Conservation (phyloP, 2,888 invertebrate species). For the Uloborus plumipes region DNA sequence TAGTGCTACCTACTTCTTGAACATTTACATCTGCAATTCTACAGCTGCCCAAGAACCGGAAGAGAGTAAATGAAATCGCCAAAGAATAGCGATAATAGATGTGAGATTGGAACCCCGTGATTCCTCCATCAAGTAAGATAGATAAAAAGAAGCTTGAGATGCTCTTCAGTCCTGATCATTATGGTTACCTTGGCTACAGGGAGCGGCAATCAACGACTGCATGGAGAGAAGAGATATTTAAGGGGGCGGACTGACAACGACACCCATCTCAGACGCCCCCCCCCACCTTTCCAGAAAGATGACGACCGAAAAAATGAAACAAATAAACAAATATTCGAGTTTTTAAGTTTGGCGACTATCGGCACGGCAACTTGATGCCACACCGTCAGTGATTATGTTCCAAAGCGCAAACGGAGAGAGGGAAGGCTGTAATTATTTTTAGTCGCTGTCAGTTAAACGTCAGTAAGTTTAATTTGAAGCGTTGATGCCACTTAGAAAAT, state of each 20-base stretch:
- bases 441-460: constrained; percentile 58
- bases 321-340: constrained; percentile 43
- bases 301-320: constrained; percentile 30
- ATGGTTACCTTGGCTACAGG: constrained; percentile 63
- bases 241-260: constrained; percentile 38
- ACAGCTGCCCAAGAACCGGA: constrained; percentile 9
- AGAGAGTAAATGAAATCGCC: background rate
- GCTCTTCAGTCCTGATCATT: constrained; percentile 61
- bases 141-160: constrained; percentile 50
- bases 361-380: constrained; percentile 54
- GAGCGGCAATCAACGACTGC: constrained; percentile 52
- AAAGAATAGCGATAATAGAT: background rate
- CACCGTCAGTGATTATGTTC: constrained; percentile 57
- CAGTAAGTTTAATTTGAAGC: constrained; percentile 62
- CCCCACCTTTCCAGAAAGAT: constrained; percentile 22
- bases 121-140: constrained; percentile 45
- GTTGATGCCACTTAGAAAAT: constrained; percentile 33
- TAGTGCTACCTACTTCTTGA: no score
- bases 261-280: background rate
- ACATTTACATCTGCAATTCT: background rate
- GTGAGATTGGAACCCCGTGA: constrained; percentile 6
- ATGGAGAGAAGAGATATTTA: constrained; percentile 35
- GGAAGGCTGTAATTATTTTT: constrained; percentile 57
- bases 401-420: constrained; percentile 37
- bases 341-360: constrained; percentile 36